Base-by-base conservation (phyloP, 1,140 invertebrate genomes). In the Paraescarpia echinospica region DNA sequence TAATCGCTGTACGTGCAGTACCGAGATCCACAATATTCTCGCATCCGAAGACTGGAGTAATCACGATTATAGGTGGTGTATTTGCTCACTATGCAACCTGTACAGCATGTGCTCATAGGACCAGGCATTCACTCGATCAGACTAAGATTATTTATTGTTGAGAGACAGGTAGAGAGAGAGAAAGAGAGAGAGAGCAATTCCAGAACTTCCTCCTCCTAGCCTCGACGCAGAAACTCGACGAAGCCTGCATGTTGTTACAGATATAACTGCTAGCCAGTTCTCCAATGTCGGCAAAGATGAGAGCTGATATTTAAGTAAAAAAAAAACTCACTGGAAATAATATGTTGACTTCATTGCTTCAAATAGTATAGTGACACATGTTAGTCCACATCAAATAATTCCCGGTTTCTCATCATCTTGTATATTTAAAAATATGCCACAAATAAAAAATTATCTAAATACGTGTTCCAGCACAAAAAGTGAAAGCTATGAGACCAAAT, bases 61-160 rank as follows among this genome's bases (percentile, higher is more conserved):
- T 77, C 59, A 27, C 59, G 27, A 77, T 77, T 77, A 77, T 77
- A 12, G 22, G 59, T 27, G 59, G 27, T 77, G 27, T 77, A 77
- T 41, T 41, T 77, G 59, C 59, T 77, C 59, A 77, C 59, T 77
- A 77, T 77, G 59, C 59, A 77, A 77, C 59, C 59, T 77, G 59
- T 77, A 77, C 59, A 77, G 59, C 59, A 77, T 77, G 59, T 77
- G 27, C 18, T 77, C 59, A 77, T 31, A 27, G 59, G 59, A 77
- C 59, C 41, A 41, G 41, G 41, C 41, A 41, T 77, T 77, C 59
- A 77, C 18, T 14, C 27, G 59, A 77, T 77, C 59, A 77, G 59
- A 77, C 27, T 77, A 77, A 77, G 59, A 77, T 77, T 77, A 77
- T 77, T 77, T 77, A 77, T 77, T 77, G 59, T 77, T 77, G 18